Conservation (phyloP, 2,113 vertebrate genomes). For the Ochotona curzoniae region DNA sequence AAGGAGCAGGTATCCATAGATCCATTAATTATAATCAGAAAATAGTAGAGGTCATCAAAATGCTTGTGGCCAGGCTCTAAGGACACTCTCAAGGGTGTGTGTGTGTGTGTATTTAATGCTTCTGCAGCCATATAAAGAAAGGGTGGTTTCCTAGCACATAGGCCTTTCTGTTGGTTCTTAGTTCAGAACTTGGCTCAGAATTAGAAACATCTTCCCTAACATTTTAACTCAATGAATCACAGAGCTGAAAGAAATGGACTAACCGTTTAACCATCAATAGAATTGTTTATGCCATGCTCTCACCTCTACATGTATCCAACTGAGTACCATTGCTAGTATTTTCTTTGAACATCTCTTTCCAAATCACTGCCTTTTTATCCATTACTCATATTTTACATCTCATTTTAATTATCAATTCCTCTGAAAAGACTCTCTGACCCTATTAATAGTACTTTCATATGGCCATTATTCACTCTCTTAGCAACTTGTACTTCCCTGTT, state of each 20-base stretch:
- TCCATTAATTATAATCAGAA: neutral
- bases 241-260: neutral
- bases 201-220: neutral
- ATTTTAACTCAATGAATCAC: neutral
- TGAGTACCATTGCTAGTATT: neutral
- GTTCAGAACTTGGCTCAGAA: neutral
- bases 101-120: neutral
- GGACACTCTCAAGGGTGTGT: neutral
- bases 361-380: neutral
- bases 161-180: neutral
- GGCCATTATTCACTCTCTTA: constrained; percentile 6
- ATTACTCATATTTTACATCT: constrained; percentile 37
- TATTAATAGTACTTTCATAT: neutral
- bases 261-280: neutral
- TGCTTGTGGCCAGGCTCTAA: neutral
- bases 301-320: neutral
- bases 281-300: neutral
- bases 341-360: constrained; percentile 2
- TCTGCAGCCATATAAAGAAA: neutral
- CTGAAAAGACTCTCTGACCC: constrained; percentile 3
- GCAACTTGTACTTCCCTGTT: neutral
- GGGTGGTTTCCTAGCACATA: neutral
- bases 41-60: neutral
- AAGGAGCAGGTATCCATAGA: neutral
- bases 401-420: constrained; percentile 32